These are phyloP conservation scores for Hydrolagus affinis DNA, from an alignment of 2,113 vertebrate species.

Conservation along the genomic window DNA sequence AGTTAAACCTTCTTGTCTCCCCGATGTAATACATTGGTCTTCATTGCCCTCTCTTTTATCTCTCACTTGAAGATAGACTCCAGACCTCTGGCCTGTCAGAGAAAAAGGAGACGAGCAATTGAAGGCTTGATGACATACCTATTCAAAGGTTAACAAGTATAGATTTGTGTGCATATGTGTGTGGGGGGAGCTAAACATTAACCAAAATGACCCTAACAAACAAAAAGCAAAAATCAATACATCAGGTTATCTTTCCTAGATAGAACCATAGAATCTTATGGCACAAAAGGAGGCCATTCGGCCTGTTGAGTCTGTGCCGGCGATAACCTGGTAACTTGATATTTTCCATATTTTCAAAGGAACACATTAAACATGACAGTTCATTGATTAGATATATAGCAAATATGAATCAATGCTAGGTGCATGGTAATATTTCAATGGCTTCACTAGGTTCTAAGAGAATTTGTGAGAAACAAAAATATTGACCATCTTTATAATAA, in stretches of 20 bases:
- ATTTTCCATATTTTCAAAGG: neutral
- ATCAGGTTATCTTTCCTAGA: neutral
- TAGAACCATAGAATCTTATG: no score
- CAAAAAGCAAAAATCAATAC: neutral
- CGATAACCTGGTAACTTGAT: no score
- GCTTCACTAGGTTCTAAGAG: no score
- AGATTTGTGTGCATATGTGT: neutral
- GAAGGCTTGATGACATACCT: neutral
- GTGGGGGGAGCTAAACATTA: no score
- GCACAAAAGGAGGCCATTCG: no score
- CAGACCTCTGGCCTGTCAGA: neutral
- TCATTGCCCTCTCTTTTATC: neutral
- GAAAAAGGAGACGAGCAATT: neutral
- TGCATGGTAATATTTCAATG: no score
- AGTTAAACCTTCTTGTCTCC: neutral
- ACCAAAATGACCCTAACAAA: neutral
- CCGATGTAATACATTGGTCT: neutral
- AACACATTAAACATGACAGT: neutral
- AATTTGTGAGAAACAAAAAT: no score
- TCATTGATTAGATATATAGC: neutral
- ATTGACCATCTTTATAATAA: no score
- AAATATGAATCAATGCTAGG: no score
- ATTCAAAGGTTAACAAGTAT: neutral
- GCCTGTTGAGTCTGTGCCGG: no score
- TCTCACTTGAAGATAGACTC: neutral